These are phyloP conservation scores for Drosophila nigrodunni DNA, from an alignment of 1,140 invertebrate genomes.

Conservation along the genomic window DNA sequence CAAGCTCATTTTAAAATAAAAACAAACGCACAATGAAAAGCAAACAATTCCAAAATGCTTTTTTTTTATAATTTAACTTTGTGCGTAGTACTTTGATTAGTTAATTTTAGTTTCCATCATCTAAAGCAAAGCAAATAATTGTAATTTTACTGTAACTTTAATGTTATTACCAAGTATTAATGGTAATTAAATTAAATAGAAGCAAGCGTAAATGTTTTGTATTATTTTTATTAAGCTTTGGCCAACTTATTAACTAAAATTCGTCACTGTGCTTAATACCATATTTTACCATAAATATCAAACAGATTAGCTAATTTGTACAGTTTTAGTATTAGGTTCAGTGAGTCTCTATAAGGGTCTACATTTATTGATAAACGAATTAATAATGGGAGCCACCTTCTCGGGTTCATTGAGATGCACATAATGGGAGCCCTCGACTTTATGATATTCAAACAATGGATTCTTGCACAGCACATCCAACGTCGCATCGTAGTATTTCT, in stretches of 20 bases:
- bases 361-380: constrained; percentile 87
- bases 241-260: constrained; percentile 13
- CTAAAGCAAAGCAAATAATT: constrained; percentile 31
- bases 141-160: constrained; percentile 68
- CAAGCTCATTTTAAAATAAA: constrained; percentile 20
- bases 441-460: constrained; percentile 87
- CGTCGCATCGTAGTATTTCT: constrained; percentile 86
- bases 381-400: constrained; percentile 86
- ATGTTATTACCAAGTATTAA: constrained; percentile 75
- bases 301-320: constrained; percentile 32
- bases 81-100: constrained; percentile 49
- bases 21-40: constrained; percentile 35
- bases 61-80: constrained; percentile 8
- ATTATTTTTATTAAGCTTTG: constrained; percentile 12
- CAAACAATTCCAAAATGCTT: constrained; percentile 4
- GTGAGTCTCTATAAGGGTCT: constrained; percentile 45
- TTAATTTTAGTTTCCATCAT: constrained; percentile 48
- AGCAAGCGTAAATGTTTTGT: constrained; percentile 35
- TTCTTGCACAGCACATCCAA: constrained; percentile 86
- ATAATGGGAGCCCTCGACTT: constrained; percentile 90
- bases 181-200: constrained; percentile 80
- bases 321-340: not conserved
- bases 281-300: constrained; percentile 15
- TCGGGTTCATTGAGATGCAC: constrained; percentile 90
- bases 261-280: constrained; percentile 24